A percentile compares a stretch with the other conserved stretches of the same genome.
These are phyloP conservation scores for Platerodrilus igneus DNA, from an alignment of 2,888 invertebrate genomes.

Conservation along the genomic window DNA sequence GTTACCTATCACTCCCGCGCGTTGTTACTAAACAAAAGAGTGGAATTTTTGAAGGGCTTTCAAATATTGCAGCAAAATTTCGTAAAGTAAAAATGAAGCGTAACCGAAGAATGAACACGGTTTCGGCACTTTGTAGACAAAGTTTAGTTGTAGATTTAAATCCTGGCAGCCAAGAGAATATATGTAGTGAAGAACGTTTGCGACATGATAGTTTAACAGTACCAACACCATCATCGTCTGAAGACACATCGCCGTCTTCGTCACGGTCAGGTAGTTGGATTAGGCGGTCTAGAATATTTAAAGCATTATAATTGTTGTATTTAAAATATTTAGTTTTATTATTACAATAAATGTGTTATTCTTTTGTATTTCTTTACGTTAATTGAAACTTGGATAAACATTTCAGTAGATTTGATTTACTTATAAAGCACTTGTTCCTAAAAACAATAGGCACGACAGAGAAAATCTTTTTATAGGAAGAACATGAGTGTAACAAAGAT, in stretches of 20 bases:
- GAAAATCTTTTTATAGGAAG: no score
- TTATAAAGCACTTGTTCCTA: no score
- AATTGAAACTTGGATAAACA: no score
- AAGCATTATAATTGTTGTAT: conserved; percentile 30
- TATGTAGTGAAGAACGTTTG: conserved; percentile 14
- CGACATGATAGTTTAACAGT: conserved; percentile 27
- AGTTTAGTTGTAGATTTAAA: conserved; percentile 63
- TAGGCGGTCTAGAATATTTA: conserved; percentile 37
- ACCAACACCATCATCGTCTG: conserved; percentile 31
- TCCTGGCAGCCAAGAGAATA: conserved; percentile 25
- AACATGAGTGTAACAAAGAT: no score
- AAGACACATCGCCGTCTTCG: conserved; percentile 32
- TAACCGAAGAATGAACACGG: conserved; percentile 52
- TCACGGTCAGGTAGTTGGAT: conserved; percentile 39
- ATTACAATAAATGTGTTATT: conserved; percentile 6
- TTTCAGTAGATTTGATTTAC: no score
- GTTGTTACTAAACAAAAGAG: conserved; percentile 37
- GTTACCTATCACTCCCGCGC: conserved; percentile 54
- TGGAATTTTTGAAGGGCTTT: conserved; percentile 46
- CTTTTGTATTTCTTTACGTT: no score
- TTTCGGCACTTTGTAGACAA: conserved; percentile 69
- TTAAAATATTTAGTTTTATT: no score
- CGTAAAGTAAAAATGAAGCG: conserved; percentile 54
- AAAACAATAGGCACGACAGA: no score
- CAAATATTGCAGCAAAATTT: conserved; percentile 57